These are phyloP conservation scores for Drosophila parthenogenetica DNA, from an alignment of 2,888 invertebrate species.

Conservation along the genomic window DNA sequence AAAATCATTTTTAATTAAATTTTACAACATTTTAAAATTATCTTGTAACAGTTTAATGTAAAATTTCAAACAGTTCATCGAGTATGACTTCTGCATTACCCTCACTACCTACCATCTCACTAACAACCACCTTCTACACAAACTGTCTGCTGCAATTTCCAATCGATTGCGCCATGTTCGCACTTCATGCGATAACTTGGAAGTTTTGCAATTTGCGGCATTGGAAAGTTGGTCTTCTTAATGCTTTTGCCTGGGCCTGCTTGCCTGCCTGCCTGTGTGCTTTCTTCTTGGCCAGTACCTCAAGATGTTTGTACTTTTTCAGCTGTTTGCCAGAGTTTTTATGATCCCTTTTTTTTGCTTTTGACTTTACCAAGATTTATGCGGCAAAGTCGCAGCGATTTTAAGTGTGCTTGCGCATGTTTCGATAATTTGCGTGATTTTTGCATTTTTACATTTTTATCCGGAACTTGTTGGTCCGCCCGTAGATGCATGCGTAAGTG, in stretches of 20 bases:
- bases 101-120: not conserved
- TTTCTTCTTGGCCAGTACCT: constrained; percentile 47
- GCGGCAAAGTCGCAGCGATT: constrained; percentile 71
- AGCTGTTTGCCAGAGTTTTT: constrained; percentile 32
- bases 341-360: constrained; percentile 35
- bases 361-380: constrained; percentile 76
- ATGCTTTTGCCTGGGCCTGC: constrained; percentile 37
- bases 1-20: constrained; percentile 20
- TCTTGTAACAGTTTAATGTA: not conserved
- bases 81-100: not conserved
- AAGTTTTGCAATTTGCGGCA: constrained; percentile 81
- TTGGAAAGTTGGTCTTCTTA: constrained; percentile 71
- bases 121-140: constrained; percentile 18
- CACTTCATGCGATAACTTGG: constrained; percentile 77
- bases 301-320: constrained; percentile 74
- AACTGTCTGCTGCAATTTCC: constrained; percentile 70
- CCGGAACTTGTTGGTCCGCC: constrained; percentile 6
- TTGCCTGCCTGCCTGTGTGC: not conserved
- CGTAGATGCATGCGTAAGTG: constrained; percentile 43
- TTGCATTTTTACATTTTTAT: constrained; percentile 58
- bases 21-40: constrained; percentile 5
- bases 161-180: constrained; percentile 80
- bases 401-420: constrained; percentile 77
- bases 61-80: constrained; percentile 32
- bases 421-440: constrained; percentile 82